phyloP scores from a whole-genome alignment of 2,888 invertebrate genomes.

The Apoderus coryli region DNA sequence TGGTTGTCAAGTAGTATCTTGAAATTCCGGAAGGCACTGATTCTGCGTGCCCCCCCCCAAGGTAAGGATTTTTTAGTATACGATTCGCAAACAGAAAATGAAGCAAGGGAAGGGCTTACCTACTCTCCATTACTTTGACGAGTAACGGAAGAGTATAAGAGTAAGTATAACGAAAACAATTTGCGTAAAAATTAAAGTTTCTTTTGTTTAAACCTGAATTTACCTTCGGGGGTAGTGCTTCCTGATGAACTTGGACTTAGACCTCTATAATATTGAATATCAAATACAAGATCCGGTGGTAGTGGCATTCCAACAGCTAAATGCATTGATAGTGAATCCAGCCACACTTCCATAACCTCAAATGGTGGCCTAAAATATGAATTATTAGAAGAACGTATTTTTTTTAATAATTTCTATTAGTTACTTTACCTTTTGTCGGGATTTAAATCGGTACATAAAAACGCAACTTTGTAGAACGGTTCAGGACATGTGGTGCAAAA shows the following conservation, averaged over 20 bases:
- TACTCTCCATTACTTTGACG: too few species aligned
- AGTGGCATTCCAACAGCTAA: constrained; percentile 46
- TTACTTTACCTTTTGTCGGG: constrained; percentile 67
- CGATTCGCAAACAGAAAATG: too few species aligned
- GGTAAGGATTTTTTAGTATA: too few species aligned
- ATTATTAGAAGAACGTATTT: neutral
- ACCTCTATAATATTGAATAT: constrained; percentile 57
- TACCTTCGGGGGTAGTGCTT: constrained; percentile 41
- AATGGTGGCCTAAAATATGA: constrained; percentile 65
- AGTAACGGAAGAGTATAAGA: too few species aligned
- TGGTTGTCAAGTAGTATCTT: too few species aligned
- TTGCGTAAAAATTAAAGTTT: too few species aligned
- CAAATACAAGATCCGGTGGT: constrained; percentile 54
- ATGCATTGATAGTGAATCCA: constrained; percentile 64
- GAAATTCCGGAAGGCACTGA: too few species aligned
- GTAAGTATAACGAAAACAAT: too few species aligned
- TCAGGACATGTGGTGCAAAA: constrained; percentile 77
- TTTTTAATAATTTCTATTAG: neutral
- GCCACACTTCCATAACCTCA: constrained; percentile 80
- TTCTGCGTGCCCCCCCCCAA: too few species aligned
- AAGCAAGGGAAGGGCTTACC: too few species aligned
- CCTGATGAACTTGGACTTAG: constrained; percentile 42
- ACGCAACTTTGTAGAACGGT: constrained; percentile 76
- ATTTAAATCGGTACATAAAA: constrained; percentile 79
- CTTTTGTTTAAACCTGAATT: too few species aligned